Percentiles rank a stretch among this genome's conserved stretches.
Conservation (phyloP, 2,888 invertebrate genomes). For the Apamea epomidion region DNA sequence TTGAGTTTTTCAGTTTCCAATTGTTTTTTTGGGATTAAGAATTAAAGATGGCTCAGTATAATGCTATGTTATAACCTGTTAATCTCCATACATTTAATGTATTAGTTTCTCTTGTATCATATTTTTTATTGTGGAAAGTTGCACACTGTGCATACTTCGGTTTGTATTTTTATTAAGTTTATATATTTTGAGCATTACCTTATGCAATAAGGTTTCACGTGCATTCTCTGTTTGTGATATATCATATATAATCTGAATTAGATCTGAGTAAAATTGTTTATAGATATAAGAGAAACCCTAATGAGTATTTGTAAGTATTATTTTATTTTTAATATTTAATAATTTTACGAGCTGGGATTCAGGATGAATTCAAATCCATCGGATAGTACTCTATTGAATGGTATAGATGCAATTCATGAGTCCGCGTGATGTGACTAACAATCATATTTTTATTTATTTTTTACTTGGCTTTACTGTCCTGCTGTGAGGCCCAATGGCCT, state of each 20-base stretch:
- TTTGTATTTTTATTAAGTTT: background rate
- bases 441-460: background rate
- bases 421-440: background rate
- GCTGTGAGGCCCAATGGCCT: background rate
- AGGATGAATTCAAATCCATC: background rate
- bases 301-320: slow-evolving; percentile 39
- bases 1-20: background rate
- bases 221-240: slow-evolving; percentile 23
- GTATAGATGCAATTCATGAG: background rate
- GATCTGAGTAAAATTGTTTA: slow-evolving; percentile 10
- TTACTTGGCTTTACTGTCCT: background rate
- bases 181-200: background rate
- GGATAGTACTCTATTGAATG: background rate
- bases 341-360: background rate
- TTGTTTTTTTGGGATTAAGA: slow-evolving; percentile 1
- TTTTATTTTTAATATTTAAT: background rate
- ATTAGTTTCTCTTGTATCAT: background rate
- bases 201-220: slow-evolving; percentile 11
- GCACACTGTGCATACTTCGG: background rate
- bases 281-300: background rate
- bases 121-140: background rate
- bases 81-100: slow-evolving; percentile 1
- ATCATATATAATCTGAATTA: slow-evolving; percentile 8
- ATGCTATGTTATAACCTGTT: background rate
- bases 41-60: background rate